Conservation (phyloP, 2,113 vertebrate genomes). For the Heptranchias perlo region DNA sequence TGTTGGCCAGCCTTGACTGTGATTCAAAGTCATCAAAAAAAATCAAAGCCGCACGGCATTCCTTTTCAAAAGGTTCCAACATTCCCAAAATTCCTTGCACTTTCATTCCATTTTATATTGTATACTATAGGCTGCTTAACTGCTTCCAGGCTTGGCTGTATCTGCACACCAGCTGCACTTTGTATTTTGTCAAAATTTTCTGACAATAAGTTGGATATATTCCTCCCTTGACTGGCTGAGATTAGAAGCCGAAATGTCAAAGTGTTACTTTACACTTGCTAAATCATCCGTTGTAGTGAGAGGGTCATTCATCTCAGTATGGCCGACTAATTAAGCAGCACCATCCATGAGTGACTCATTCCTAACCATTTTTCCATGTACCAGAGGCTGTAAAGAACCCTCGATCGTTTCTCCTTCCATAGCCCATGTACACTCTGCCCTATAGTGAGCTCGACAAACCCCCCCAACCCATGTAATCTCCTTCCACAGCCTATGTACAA, state of each 20-base stretch:
- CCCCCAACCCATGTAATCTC: not conserved
- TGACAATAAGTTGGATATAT: conserved; percentile 21
- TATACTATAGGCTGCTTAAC: conserved; percentile 5
- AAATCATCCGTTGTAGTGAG: conserved; percentile 14
- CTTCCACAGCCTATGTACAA: not conserved
- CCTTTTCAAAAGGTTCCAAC: conserved; percentile 36
- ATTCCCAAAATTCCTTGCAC: conserved; percentile 33
- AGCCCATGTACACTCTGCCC: not conserved
- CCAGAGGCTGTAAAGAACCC: not conserved
- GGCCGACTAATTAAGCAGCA: conserved; percentile 14
- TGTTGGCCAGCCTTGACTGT: conserved; percentile 30
- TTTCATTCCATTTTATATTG: conserved; percentile 34
- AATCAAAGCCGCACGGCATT: conserved; percentile 34
- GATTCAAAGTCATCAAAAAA: conserved; percentile 36
- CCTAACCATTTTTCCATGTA: not conserved
- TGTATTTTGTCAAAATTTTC: conserved; percentile 34
- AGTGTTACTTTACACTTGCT: conserved; percentile 26
- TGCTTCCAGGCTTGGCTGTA: conserved; percentile 17
- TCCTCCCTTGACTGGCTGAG: not conserved
- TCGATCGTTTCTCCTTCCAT: not conserved
- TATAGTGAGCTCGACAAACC: not conserved
- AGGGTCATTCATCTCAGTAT: conserved; percentile 1
- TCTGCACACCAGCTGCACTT: conserved; percentile 12
- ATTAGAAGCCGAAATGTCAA: conserved; percentile 10
- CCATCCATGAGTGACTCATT: not conserved